Percentiles rank a stretch among this genome's conserved stretches.
Conservation (phyloP, 2,113 vertebrate genomes). For the Microtus ochrogaster region DNA sequence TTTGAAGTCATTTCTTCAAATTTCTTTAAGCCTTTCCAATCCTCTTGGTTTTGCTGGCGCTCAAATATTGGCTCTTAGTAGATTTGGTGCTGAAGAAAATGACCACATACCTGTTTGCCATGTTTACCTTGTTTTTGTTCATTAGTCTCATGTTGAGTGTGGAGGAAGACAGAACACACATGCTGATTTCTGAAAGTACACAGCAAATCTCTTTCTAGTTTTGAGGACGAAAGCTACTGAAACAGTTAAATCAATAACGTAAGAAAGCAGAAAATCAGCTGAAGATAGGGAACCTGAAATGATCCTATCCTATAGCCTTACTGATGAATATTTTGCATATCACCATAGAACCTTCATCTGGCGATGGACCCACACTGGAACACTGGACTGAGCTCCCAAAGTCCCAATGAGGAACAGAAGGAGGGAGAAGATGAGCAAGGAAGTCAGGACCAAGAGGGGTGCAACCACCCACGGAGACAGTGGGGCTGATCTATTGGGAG, state of each 20-base stretch:
- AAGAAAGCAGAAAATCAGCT: neutral
- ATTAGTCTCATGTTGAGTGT: neutral
- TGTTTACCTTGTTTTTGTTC: neutral
- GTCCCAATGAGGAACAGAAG: too few relatives aligned
- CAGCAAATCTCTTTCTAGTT: neutral
- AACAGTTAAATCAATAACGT: neutral
- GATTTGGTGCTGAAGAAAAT: neutral
- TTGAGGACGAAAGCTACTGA: constrained; percentile 12
- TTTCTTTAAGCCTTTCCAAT: too few relatives aligned
- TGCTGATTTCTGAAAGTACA: neutral
- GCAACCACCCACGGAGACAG: too few relatives aligned
- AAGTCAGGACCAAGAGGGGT: too few relatives aligned
- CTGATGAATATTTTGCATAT: too few relatives aligned
- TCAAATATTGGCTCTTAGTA: neutral
- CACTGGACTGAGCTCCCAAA: too few relatives aligned
- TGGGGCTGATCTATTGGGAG: too few relatives aligned
- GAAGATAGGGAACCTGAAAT: too few relatives aligned
- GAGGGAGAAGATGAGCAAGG: too few relatives aligned
- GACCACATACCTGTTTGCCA: neutral
- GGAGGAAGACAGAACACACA: neutral
- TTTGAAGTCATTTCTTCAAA: neutral
- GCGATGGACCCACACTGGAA: too few relatives aligned
- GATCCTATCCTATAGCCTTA: too few relatives aligned
- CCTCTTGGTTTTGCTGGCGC: neutral
- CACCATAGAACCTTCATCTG: too few relatives aligned